These are phyloP conservation scores for Chlorops oryzae DNA, from an alignment of 1,140 invertebrate species.

Conservation along the genomic window DNA sequence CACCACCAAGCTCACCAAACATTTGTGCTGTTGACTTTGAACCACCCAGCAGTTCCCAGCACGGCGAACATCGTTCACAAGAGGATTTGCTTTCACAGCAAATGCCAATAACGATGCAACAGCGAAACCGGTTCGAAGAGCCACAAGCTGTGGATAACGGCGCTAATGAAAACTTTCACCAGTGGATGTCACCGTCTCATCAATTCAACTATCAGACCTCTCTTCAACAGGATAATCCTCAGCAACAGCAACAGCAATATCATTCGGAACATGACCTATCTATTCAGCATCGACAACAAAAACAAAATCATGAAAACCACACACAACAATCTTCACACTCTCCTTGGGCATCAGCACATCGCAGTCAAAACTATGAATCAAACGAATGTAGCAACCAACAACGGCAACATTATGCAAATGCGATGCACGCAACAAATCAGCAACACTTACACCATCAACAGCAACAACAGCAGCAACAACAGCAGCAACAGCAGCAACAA, in stretches of 20 bases:
- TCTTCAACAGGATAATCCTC: slow-evolving; percentile 12
- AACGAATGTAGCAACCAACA: slow-evolving; percentile 20
- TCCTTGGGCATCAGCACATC: slow-evolving; percentile 19
- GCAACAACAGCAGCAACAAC: slow-evolving; percentile 45
- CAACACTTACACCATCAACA: slow-evolving; percentile 17
- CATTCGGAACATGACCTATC: slow-evolving; percentile 8
- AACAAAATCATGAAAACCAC: too few species aligned
- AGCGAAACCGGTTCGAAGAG: slow-evolving; percentile 3
- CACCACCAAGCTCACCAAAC: slow-evolving; percentile 37
- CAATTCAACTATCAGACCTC: background rate
- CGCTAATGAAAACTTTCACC: slow-evolving; percentile 5
- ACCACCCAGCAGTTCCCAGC: slow-evolving; percentile 16
- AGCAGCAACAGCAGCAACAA: slow-evolving; percentile 55
- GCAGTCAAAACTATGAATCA: slow-evolving; percentile 1
- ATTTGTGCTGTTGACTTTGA: slow-evolving; percentile 38
- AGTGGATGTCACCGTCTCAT: slow-evolving; percentile 2
- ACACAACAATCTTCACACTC: slow-evolving; percentile 32
- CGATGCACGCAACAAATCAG: slow-evolving; percentile 18
- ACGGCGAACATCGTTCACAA: slow-evolving; percentile 5
- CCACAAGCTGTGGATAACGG: background rate
- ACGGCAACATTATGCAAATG: slow-evolving; percentile 19
- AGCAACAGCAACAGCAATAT: slow-evolving; percentile 32
- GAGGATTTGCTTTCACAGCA: too few species aligned
- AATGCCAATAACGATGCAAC: too few species aligned
- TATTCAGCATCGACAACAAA: slow-evolving; percentile 18